These are phyloP conservation scores for Gobionotothen gibberifrons DNA, from an alignment of 2,797 vertebrate species.

Conservation along the genomic window DNA sequence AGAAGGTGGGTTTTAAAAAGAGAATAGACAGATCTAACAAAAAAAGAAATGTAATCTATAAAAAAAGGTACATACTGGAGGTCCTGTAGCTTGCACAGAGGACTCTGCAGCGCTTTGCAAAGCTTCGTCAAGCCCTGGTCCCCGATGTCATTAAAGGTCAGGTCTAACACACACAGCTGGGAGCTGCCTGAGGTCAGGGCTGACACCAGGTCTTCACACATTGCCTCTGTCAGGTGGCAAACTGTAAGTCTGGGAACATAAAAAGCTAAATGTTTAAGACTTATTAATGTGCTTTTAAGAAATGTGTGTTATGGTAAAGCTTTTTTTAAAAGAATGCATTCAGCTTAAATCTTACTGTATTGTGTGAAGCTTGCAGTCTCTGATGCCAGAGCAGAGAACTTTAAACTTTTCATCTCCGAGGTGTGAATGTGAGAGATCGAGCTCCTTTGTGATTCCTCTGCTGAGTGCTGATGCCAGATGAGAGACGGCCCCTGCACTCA, in stretches of 20 bases:
- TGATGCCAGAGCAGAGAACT: constrained; percentile 67
- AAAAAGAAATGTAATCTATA: not conserved
- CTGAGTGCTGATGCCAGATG: constrained; percentile 73
- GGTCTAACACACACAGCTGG: constrained; percentile 80
- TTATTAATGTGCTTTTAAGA: not conserved
- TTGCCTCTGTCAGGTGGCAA: constrained; percentile 79
- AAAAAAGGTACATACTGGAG: constrained; percentile 80
- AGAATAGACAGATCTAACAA: not conserved
- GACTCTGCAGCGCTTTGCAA: constrained; percentile 80
- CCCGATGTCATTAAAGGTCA: constrained; percentile 80
- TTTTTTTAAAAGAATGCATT: not conserved
- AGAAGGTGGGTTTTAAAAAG: not conserved
- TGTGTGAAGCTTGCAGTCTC: constrained; percentile 57
- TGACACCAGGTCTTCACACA: constrained; percentile 80
- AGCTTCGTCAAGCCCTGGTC: constrained; percentile 82
- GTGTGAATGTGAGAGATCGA: constrained; percentile 58
- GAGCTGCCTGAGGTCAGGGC: constrained; percentile 73
- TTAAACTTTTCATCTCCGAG: constrained; percentile 64
- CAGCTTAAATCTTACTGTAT: constrained; percentile 63
- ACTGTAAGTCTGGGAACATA: constrained; percentile 43
- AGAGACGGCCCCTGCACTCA: constrained; percentile 53
- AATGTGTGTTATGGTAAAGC: not conserved
- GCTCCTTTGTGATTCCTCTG: constrained; percentile 51
- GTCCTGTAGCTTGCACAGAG: constrained; percentile 78
- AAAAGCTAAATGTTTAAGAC: constrained; percentile 5